Evolutionary conservation across 1,140 invertebrate species (phyloP), one percentile per base, ranked within the genome.

Genomic region (Andrena cerasifolii): DNA sequence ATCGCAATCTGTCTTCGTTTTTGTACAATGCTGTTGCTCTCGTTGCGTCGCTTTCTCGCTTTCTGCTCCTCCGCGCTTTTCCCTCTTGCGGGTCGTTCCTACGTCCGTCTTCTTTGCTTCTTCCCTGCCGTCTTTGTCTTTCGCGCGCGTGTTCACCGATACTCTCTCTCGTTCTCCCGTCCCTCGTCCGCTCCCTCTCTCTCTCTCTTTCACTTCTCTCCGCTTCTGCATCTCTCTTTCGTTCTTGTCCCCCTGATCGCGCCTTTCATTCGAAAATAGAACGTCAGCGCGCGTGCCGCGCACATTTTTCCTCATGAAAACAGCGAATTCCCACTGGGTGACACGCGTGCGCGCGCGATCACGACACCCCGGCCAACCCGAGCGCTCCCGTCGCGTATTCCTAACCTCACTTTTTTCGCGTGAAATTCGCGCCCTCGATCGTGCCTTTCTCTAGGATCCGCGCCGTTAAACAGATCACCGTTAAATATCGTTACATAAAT

Each of bases 251-350:
- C 36, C 84, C 84, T 72, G 86, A 90, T 91, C 86, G 86, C 85
- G 86, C 81, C 86, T 89, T 90, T 89, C 86, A 89, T 89, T 90
- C 89, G 85, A 90, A 91, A 91, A 91, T 91, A 91, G 90, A 90
- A 90, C 84, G 86, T 87, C 82, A 88, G 86, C 86, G 81, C 83
- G 87, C 88, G 87, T 87, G 88, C 85, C 84, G 79, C 74, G 81
- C 77, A 87, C 87, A 89, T 90, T 91, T 90, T 90, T 91, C 80
- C 84, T 86, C 88, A 78, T 76, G 86, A 89, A 89, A 89, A 88
- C 81, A 82, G 77, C 82, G 67, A 87, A 89, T 90, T 89, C 84
- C 66, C 83, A 62, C 67, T 84, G 81, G 74, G 66, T 79, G 76
- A 80, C 87, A 81, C 83, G 83, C 83, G 82, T 78, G 78, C 71